A percentile compares a stretch with the other conserved stretches of the same genome.
phyloP scores from a whole-genome alignment of 2,797 vertebrate species.

The Eidolon dupreanum region DNA sequence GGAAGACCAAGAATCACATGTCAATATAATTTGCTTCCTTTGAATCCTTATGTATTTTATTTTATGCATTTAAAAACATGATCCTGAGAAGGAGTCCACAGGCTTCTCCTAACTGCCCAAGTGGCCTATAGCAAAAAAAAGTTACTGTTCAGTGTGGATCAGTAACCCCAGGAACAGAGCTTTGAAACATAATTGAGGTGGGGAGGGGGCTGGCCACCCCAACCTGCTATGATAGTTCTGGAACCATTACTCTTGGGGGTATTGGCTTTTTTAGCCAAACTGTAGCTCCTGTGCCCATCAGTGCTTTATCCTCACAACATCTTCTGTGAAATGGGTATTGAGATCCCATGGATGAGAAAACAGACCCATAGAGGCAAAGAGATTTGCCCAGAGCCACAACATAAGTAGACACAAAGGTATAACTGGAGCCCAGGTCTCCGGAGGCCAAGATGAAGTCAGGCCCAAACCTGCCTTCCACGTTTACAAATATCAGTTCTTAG shows the following conservation, averaged over 20 bases:
- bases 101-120: not conserved
- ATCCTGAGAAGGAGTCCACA: not conserved
- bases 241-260: not conserved
- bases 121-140: not conserved
- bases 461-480: not conserved
- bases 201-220: not conserved
- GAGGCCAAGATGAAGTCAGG: not conserved
- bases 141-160: not conserved
- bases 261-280: not conserved
- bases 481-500: not conserved
- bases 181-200: not conserved
- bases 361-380: not conserved
- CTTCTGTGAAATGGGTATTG: not conserved
- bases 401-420: not conserved
- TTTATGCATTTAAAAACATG: constrained; percentile 27
- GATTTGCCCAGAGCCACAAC: not conserved
- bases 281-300: not conserved
- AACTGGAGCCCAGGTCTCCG: not conserved
- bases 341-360: not conserved
- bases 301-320: not conserved
- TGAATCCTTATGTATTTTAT: not conserved
- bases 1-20: not conserved
- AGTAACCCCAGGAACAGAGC: not conserved
- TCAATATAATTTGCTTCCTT: constrained; percentile 6
- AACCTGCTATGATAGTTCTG: not conserved